Percentiles rank a stretch among this genome's conserved stretches.
Evolutionary conservation across 2,797 vertebrate species (phyloP).

Genomic region (Mallotus villosus): DNA sequence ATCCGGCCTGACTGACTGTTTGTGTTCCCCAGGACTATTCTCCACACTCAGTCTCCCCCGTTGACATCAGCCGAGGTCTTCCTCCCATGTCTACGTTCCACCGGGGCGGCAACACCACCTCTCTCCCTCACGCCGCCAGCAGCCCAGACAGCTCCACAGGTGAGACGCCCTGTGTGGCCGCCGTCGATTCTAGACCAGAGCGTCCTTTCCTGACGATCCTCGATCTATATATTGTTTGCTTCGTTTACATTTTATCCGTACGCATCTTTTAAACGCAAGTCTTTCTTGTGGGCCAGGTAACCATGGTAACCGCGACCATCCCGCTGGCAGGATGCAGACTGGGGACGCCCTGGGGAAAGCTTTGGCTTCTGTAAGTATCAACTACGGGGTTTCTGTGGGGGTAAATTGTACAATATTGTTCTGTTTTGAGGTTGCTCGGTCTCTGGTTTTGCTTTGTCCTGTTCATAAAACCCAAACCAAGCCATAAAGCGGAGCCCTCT

Average conservation of each 20-base stretch:
- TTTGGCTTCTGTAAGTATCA: constrained; percentile 92
- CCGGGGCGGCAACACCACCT: constrained; percentile 74
- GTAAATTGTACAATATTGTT: neutral
- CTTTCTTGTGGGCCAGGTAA: constrained; percentile 71
- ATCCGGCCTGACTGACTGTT: neutral
- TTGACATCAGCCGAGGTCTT: constrained; percentile 88
- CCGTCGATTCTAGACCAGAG: neutral
- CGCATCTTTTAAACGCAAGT: neutral
- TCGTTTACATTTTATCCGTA: neutral
- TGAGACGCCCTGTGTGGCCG: constrained; percentile 57
- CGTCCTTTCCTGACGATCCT: neutral
- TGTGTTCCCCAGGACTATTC: constrained; percentile 81
- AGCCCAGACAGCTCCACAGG: constrained; percentile 84
- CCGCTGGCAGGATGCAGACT: constrained; percentile 87
- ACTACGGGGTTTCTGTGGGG: neutral
- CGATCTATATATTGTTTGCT: neutral
- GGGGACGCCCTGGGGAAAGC: constrained; percentile 94
- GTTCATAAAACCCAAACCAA: constrained; percentile 45
- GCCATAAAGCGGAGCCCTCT: constrained; percentile 32
- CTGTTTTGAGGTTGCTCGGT: neutral
- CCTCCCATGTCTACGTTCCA: constrained; percentile 98
- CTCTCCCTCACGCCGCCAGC: constrained; percentile 83
- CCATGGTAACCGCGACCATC: constrained; percentile 72
- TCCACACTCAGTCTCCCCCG: constrained; percentile 84
- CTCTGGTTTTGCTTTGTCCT: constrained; percentile 39